A percentile compares a stretch with the other conserved stretches of the same genome.
Conservation (phyloP, 2,113 vertebrate species). For the Siniperca knerii region DNA sequence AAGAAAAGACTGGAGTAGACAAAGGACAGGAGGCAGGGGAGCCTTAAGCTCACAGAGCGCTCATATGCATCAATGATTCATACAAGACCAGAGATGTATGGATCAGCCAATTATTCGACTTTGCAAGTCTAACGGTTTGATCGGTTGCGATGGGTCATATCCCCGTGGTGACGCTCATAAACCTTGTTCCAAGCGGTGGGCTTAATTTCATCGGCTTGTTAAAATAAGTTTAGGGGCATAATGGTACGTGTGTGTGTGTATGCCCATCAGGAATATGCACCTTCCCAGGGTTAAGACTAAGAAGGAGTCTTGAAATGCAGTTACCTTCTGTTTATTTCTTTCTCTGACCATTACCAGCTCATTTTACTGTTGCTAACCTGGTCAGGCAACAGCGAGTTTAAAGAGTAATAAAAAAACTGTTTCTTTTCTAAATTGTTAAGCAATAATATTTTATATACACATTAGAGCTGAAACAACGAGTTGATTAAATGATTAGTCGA, state of each 20-base stretch:
- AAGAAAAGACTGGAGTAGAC: slow-evolving; percentile 1
- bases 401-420: background rate
- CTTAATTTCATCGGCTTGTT: slow-evolving; percentile 30
- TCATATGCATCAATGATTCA: slow-evolving; percentile 64
- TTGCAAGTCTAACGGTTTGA: slow-evolving; percentile 42
- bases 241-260: background rate
- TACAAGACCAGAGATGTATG: slow-evolving; percentile 45
- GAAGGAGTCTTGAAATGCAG: background rate
- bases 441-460: background rate
- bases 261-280: background rate
- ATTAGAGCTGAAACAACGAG: background rate
- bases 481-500: background rate
- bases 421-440: no score
- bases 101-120: slow-evolving; percentile 57
- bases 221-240: background rate
- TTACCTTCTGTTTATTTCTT: background rate
- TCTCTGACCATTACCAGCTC: background rate
- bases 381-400: background rate
- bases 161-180: slow-evolving; percentile 56
- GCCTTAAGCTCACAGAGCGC: slow-evolving; percentile 13
- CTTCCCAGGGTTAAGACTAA: background rate
- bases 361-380: background rate
- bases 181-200: slow-evolving; percentile 32
- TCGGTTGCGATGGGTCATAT: slow-evolving; percentile 33
- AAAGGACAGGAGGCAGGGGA: slow-evolving; percentile 32